Evolutionary conservation across 2,113 vertebrate genomes (phyloP).

Genomic region (Pseudopodoces humilis): DNA sequence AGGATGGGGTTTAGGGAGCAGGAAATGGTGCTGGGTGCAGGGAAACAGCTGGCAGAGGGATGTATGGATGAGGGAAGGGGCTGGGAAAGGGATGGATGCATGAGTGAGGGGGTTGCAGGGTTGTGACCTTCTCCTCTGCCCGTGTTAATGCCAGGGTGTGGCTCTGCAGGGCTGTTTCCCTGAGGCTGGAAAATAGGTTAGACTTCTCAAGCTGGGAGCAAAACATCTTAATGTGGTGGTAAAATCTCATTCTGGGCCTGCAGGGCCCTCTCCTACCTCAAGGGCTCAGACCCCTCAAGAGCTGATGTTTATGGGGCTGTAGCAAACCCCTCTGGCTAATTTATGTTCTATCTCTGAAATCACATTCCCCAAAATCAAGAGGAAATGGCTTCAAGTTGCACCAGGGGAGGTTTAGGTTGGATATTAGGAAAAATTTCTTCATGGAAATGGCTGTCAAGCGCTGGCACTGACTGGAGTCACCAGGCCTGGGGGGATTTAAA

Average conservation of each 20-base stretch:
- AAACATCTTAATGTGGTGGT: not conserved
- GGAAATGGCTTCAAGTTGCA: not conserved
- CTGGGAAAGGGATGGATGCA: not conserved
- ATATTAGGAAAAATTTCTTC: not conserved
- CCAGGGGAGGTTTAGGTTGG: not conserved
- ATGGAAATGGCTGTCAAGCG: not conserved
- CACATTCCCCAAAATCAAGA: not conserved
- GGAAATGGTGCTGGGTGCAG: not conserved
- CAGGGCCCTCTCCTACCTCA: not conserved
- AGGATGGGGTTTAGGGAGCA: not conserved
- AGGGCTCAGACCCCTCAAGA: rapidly evolving
- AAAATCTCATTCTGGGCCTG: not conserved
- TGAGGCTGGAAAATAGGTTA: not conserved
- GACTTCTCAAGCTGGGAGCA: not conserved
- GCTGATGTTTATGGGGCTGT: rapidly evolving
- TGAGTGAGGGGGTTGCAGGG: not conserved
- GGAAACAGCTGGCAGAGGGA: not conserved
- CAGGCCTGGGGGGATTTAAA: not conserved
- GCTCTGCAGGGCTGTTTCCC: not conserved
- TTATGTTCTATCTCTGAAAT: not conserved
- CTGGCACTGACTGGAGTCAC: not conserved
- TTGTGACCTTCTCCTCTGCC: too few species aligned
- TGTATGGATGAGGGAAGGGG: not conserved
- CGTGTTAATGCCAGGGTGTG: not conserved
- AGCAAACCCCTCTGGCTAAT: not conserved